Conservation (phyloP, 2,888 invertebrate species). For the Drosophila phalerata region DNA sequence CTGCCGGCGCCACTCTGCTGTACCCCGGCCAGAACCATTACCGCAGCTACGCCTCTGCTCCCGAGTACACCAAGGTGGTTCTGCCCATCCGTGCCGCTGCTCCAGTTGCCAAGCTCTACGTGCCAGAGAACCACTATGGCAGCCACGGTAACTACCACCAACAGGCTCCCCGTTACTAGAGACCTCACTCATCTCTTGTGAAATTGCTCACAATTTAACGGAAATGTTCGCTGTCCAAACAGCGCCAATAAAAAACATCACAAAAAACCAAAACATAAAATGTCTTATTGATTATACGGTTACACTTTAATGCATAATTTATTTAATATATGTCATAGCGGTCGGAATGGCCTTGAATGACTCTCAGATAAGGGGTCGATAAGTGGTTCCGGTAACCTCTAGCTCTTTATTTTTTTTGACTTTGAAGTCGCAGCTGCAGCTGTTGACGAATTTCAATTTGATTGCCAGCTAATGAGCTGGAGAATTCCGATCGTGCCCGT, state of each 20-base stretch:
- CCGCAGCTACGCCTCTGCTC: conserved; percentile 67
- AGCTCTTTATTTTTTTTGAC: conserved; percentile 23
- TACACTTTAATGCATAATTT: not conserved
- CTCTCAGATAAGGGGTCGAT: conserved; percentile 20
- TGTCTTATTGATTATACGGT: conserved; percentile 13
- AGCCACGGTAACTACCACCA: conserved; percentile 32
- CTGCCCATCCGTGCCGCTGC: conserved; percentile 71
- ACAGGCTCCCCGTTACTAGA: conserved; percentile 42
- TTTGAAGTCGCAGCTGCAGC: conserved; percentile 35
- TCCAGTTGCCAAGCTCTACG: conserved; percentile 78
- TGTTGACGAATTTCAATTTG: conserved; percentile 19
- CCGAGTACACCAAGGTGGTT: conserved; percentile 73
- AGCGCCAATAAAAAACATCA: conserved; percentile 40
- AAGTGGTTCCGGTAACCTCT: conserved; percentile 45
- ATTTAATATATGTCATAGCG: not conserved
- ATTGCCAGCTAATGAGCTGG: conserved; percentile 30
- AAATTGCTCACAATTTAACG: conserved; percentile 11
- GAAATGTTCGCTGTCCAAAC: conserved; percentile 29
- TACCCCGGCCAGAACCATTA: conserved; percentile 77
- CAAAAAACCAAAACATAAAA: conserved; percentile 5
- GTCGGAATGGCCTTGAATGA: conserved; percentile 8
- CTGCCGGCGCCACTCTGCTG: conserved; percentile 68
- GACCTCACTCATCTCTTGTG: conserved; percentile 6
- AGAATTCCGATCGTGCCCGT: conserved; percentile 35
- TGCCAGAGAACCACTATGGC: conserved; percentile 66